These are phyloP conservation scores for Melanostigma gelatinosum DNA, from an alignment of 2,113 vertebrate genomes.

Conservation along the genomic window DNA sequence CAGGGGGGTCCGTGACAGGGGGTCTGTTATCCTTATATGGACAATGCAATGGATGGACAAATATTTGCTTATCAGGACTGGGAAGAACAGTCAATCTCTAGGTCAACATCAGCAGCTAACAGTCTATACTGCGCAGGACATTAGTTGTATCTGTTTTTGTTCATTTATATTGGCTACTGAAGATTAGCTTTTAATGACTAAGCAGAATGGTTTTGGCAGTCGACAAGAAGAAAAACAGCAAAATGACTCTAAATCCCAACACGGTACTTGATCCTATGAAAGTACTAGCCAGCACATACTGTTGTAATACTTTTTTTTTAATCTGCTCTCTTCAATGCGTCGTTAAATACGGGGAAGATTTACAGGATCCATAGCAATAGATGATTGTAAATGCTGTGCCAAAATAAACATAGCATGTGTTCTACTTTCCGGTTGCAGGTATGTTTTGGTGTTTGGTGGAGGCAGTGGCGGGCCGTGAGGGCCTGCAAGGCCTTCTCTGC, in stretches of 20 bases:
- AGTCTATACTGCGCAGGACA: slow-evolving; percentile 40
- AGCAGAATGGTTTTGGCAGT: slow-evolving; percentile 38
- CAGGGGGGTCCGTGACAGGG: slow-evolving; percentile 12
- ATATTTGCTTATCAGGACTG: slow-evolving; percentile 75
- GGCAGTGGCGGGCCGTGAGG: too few species aligned
- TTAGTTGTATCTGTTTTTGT: slow-evolving; percentile 53
- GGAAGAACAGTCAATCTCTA: slow-evolving; percentile 52
- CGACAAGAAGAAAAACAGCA: slow-evolving; percentile 17
- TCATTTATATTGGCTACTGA: slow-evolving; percentile 57
- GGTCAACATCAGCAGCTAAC: slow-evolving; percentile 57
- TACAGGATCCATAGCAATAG: not conserved
- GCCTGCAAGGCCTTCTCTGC: too few species aligned
- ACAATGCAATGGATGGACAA: slow-evolving; percentile 50
- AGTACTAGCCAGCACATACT: slow-evolving; percentile 11
- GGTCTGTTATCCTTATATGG: slow-evolving; percentile 64
- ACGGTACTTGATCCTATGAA: not conserved
- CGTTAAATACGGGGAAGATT: not conserved
- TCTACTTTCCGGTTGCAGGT: not conserved
- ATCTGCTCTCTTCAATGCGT: not conserved
- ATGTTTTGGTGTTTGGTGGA: not conserved
- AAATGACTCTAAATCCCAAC: slow-evolving; percentile 24
- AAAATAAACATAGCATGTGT: not conserved
- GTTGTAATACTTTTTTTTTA: slow-evolving; percentile 4
- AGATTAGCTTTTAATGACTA: slow-evolving; percentile 58
- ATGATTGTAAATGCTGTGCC: not conserved